Evolutionary conservation across 2,888 invertebrate genomes (phyloP).

Genomic region (Daptonema setosum): DNA sequence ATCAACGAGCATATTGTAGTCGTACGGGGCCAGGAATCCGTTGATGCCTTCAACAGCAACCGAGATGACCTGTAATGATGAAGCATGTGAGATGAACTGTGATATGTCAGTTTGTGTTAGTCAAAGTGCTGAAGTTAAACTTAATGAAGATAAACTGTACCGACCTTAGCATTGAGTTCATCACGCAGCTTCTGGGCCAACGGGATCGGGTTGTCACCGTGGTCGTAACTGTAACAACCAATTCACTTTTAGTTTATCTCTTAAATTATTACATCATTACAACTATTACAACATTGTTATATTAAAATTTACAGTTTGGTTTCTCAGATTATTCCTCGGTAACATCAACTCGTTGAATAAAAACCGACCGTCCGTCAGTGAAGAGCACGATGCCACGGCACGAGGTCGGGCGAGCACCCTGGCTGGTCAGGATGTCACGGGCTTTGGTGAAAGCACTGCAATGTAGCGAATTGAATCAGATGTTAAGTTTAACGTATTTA

Average conservation of each 20-base stretch:
- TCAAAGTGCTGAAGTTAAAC: no score
- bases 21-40: background rate
- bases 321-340: no score
- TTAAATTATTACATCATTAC: no score
- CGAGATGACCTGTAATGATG: background rate
- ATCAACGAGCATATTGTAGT: background rate
- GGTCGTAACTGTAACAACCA: background rate
- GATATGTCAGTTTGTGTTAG: no score
- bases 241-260: no score
- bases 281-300: no score
- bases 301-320: no score
- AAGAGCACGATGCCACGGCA: background rate
- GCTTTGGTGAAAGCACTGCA: background rate
- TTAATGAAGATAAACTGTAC: no score
- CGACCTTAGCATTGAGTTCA: background rate
- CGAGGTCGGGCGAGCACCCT: background rate
- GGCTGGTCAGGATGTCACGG: background rate
- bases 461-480: background rate
- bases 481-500: no score
- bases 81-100: background rate
- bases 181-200: background rate
- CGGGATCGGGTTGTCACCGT: background rate
- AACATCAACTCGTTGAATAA: no score
- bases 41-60: background rate
- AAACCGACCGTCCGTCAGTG: background rate